Evolutionary conservation across 2,888 invertebrate genomes (phyloP).

Genomic region (Volucella inflata): DNA sequence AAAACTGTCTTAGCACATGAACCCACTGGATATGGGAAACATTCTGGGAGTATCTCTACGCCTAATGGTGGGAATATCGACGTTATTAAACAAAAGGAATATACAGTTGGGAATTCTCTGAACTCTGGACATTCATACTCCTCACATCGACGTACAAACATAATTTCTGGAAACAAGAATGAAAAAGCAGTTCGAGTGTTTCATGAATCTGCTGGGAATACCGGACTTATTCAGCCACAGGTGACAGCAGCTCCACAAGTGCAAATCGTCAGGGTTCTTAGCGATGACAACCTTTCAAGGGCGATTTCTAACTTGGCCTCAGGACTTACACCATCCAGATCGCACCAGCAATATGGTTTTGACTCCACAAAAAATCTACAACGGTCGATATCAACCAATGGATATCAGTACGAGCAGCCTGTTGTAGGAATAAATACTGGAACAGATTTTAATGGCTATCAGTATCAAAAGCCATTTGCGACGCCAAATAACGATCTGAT

Average conservation of each 20-base stretch:
- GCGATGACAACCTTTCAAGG: not conserved
- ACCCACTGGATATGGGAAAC: constrained; percentile 9
- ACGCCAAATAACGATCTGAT: too few species aligned
- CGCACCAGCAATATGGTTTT: too few species aligned
- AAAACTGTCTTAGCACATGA: constrained; percentile 45
- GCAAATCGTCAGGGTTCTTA: not conserved
- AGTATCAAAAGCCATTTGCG: not conserved
- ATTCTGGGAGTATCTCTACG: constrained; percentile 8
- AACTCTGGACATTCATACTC: constrained; percentile 12
- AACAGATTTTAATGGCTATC: not conserved
- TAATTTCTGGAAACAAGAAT: not conserved
- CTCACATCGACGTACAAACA: not conserved
- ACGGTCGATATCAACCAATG: not conserved
- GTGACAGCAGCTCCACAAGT: not conserved
- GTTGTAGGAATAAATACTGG: not conserved
- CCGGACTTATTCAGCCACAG: constrained; percentile 19
- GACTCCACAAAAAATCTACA: not conserved
- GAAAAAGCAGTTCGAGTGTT: constrained; percentile 18
- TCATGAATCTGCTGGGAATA: constrained; percentile 25
- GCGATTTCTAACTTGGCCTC: too few species aligned
- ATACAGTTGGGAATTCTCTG: not conserved
- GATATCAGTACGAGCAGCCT: constrained; percentile 10
- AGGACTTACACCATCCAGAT: too few species aligned
- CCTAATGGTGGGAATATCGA: not conserved
- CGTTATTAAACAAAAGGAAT: not conserved